These are phyloP conservation scores for Hipparchia sbordonii DNA, from an alignment of 2,888 invertebrate genomes.

Conservation along the genomic window DNA sequence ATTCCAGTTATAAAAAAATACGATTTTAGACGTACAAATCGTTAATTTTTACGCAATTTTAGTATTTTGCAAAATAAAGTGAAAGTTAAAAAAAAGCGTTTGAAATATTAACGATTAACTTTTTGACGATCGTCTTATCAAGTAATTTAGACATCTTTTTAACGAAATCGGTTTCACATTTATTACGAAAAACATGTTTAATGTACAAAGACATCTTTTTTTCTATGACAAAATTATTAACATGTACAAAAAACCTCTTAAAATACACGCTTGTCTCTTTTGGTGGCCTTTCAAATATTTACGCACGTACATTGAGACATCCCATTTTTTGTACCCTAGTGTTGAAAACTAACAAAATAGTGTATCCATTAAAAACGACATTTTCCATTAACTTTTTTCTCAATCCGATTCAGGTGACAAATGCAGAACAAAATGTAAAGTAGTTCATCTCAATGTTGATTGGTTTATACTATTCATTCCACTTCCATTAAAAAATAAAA, in stretches of 20 bases:
- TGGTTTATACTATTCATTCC: not conserved
- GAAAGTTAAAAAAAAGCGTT: too few relatives aligned
- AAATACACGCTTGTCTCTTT: not conserved
- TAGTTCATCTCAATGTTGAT: not conserved
- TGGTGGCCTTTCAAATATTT: not conserved
- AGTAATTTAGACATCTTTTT: too few relatives aligned
- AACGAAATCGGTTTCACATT: too few relatives aligned
- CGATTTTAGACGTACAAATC: too few relatives aligned
- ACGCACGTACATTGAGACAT: conserved; percentile 14
- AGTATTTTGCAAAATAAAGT: too few relatives aligned
- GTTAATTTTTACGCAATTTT: too few relatives aligned
- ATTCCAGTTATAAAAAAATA: too few relatives aligned
- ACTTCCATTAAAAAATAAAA: not conserved
- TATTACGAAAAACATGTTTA: too few relatives aligned
- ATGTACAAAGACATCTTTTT: too few relatives aligned
- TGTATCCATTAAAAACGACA: not conserved
- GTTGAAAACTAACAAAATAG: not conserved
- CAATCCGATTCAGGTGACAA: not conserved
- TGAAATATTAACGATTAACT: too few relatives aligned
- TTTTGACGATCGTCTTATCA: too few relatives aligned
- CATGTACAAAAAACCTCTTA: not conserved
- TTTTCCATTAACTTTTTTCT: conserved; percentile 9
- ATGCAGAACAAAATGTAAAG: not conserved
- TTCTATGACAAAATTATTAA: not conserved
- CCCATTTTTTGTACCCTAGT: not conserved